These are phyloP conservation scores for Plectus sambesii DNA, from an alignment of 1,140 invertebrate genomes.

Conservation along the genomic window DNA sequence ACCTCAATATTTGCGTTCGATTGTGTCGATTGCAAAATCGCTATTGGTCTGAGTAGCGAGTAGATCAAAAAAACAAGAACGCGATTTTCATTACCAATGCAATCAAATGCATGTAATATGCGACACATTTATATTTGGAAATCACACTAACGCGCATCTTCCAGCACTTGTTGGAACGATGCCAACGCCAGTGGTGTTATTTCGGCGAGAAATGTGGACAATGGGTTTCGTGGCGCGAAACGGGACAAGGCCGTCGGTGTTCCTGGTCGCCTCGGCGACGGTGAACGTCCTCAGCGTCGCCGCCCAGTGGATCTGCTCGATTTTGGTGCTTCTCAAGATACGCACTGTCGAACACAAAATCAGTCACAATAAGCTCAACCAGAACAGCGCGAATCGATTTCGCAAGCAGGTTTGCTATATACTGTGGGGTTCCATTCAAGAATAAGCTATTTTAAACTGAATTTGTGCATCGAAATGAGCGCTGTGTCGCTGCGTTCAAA, in stretches of 20 bases:
- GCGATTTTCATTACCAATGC: no score
- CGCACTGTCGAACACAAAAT: slow-evolving; percentile 37
- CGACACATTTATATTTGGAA: no score
- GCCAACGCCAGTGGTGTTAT: slow-evolving; percentile 26
- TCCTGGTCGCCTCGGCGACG: slow-evolving; percentile 20
- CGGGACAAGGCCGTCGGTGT: slow-evolving; percentile 4
- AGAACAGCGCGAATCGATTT: slow-evolving; percentile 39
- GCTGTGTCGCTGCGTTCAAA: no score
- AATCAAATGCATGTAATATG: no score
- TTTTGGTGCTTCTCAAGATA: slow-evolving; percentile 34
- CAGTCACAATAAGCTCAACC: slow-evolving; percentile 33
- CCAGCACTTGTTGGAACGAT: slow-evolving; percentile 34
- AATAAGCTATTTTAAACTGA: no score
- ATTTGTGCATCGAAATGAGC: no score
- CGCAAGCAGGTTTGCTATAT: slow-evolving; percentile 36
- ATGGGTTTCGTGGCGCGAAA: slow-evolving; percentile 11
- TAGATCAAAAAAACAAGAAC: no score
- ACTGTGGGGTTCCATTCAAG: no score
- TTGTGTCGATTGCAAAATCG: no score
- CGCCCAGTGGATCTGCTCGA: slow-evolving; percentile 37
- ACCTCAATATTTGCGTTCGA: no score
- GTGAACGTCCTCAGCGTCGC: slow-evolving; percentile 29
- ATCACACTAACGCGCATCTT: no score
- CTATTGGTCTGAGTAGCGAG: no score
- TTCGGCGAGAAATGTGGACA: slow-evolving; percentile 15